A percentile compares a stretch with the other conserved stretches of the same genome.
phyloP scores from a whole-genome alignment of 2,888 invertebrate genomes.

The Bruchidius siliquastri region DNA sequence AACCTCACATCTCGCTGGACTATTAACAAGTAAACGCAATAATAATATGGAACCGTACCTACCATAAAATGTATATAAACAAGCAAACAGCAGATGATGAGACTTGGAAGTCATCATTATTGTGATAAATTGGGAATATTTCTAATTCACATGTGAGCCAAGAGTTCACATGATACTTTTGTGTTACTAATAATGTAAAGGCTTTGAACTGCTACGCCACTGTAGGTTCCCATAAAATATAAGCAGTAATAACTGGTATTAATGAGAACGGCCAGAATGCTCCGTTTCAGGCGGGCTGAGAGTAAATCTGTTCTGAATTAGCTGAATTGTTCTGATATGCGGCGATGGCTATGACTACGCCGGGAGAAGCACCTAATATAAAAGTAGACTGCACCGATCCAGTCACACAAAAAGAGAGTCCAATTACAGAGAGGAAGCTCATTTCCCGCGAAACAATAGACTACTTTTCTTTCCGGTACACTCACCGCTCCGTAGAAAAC shows the following conservation, averaged over 20 bases:
- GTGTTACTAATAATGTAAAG: too few species aligned
- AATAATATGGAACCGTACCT: too few species aligned
- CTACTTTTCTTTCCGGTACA: conserved; percentile 11
- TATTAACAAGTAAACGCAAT: too few species aligned
- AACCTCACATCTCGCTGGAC: too few species aligned
- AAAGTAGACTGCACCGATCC: conserved; percentile 16
- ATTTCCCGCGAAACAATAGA: conserved; percentile 23
- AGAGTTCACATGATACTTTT: too few species aligned
- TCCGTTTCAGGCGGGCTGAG: conserved; percentile 21
- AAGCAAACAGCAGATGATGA: too few species aligned
- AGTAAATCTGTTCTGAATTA: conserved; percentile 26
- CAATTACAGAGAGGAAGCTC: conserved; percentile 23
- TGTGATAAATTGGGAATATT: too few species aligned
- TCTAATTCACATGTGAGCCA: too few species aligned
- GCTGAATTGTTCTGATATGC: conserved; percentile 21
- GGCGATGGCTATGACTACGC: conserved; percentile 17
- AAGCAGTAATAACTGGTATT: conserved; percentile 27
- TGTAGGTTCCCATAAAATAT: conserved; percentile 23
- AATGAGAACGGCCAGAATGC: conserved; percentile 19
- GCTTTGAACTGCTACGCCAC: conserved; percentile 13
- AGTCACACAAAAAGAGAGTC: conserved; percentile 21
- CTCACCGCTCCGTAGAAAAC: conserved; percentile 9
- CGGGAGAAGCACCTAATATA: conserved; percentile 21
- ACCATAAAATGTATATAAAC: too few species aligned
- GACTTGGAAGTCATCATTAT: too few species aligned